phyloP scores from a whole-genome alignment of 2,797 vertebrate genomes.

The Acropternis orthonyx region DNA sequence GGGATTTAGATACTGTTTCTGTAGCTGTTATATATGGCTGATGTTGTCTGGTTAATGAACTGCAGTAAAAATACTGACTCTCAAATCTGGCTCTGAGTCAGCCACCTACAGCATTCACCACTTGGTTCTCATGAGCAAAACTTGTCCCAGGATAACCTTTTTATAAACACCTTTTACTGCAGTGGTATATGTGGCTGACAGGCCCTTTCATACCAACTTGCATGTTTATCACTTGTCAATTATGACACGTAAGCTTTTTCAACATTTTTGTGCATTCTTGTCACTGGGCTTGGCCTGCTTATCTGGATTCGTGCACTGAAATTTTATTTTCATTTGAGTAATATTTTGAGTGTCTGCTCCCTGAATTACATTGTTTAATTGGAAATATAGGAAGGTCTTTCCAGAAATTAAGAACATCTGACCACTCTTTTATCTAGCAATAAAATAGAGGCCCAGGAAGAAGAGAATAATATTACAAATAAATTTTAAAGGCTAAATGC shows the following conservation, averaged over 20 bases:
- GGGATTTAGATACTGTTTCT: background rate
- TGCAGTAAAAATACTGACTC: background rate
- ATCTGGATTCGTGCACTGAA: background rate
- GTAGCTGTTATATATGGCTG: background rate
- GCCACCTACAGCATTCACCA: background rate
- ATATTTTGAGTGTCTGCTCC: background rate
- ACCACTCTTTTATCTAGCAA: background rate
- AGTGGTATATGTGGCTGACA: background rate
- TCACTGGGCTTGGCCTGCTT: background rate
- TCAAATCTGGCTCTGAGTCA: background rate
- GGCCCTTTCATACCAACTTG: background rate
- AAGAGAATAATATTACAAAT: background rate
- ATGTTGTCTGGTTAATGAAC: background rate
- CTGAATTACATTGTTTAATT: background rate
- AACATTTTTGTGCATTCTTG: background rate
- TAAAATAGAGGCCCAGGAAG: background rate
- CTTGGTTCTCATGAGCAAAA: background rate
- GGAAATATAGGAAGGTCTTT: background rate
- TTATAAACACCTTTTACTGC: background rate
- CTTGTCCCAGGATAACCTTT: background rate
- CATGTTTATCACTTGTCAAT: background rate
- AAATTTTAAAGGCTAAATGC: background rate
- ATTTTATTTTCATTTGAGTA: background rate
- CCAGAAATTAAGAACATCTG: background rate
- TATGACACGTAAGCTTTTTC: background rate